Evolutionary conservation across 1,140 invertebrate genomes (phyloP).

Genomic region (Aricia agestis): DNA sequence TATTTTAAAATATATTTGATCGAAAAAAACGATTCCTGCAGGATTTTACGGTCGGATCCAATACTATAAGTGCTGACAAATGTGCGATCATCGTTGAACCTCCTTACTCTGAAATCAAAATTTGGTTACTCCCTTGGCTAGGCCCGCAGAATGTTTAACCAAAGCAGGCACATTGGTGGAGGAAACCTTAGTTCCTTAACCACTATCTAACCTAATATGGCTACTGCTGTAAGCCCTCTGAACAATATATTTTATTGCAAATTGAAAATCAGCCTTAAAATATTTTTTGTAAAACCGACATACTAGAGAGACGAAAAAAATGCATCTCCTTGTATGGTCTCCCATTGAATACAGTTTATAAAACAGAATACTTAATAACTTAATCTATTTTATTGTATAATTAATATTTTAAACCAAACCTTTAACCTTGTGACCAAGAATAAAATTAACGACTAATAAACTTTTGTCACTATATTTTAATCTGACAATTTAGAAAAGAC

Average conservation of each 20-base stretch:
- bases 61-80: too few relatives aligned
- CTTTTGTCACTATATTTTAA: too few relatives aligned
- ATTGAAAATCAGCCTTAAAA: conserved; percentile 10
- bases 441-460: neutral
- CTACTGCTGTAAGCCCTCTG: conserved; percentile 12
- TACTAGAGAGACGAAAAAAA: conserved; percentile 5
- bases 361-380: neutral
- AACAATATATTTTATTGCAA: neutral
- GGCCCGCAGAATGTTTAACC: neutral
- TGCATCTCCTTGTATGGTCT: neutral
- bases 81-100: too few relatives aligned
- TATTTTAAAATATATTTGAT: too few relatives aligned
- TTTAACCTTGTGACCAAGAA: neutral
- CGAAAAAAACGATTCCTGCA: too few relatives aligned
- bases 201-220: conserved; percentile 17
- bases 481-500: too few relatives aligned
- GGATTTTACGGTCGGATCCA: too few relatives aligned
- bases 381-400: too few relatives aligned
- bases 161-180: conserved; percentile 66
- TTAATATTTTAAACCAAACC: neutral
- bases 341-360: neutral
- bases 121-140: too few relatives aligned
- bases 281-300: neutral
- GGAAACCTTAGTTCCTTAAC: conserved; percentile 24
- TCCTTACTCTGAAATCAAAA: too few relatives aligned